A percentile compares a stretch with the other conserved stretches of the same genome.
Evolutionary conservation across 2,113 vertebrate genomes (phyloP).

Genomic region (Epinephelus fuscoguttatus): DNA sequence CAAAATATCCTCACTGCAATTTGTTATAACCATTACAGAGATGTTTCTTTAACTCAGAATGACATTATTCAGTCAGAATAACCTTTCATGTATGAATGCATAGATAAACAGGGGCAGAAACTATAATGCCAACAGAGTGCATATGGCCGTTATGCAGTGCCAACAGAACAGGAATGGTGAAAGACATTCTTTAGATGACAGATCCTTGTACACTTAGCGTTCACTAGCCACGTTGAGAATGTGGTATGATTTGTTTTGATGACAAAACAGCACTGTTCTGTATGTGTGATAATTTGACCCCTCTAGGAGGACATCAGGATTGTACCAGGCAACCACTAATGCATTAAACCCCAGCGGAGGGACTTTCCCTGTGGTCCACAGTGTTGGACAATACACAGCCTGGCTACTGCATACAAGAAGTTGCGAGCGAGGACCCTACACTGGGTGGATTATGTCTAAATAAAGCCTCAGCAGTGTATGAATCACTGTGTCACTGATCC

Average conservation of each 20-base stretch:
- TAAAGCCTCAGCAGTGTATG: constrained; percentile 79
- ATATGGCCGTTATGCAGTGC: background rate
- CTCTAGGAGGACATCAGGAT: background rate
- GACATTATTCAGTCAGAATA: constrained; percentile 6
- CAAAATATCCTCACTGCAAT: background rate
- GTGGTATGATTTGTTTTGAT: background rate
- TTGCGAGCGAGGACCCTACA: constrained; percentile 61
- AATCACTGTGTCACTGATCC: constrained; percentile 84
- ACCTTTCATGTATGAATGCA: background rate
- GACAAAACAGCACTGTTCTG: background rate
- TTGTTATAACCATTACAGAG: background rate
- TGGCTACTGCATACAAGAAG: constrained; percentile 27
- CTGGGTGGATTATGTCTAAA: constrained; percentile 83
- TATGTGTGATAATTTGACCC: constrained; percentile 12
- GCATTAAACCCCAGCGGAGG: constrained; percentile 10
- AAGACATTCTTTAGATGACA: background rate
- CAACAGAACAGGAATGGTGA: too few species aligned
- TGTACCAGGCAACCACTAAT: background rate
- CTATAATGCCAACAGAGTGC: background rate
- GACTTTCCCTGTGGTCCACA: constrained; percentile 22
- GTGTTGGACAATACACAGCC: constrained; percentile 30
- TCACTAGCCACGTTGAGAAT: background rate
- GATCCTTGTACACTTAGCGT: background rate
- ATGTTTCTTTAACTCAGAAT: background rate
- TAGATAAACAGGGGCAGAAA: background rate